These are phyloP conservation scores for Embidobia sp. DNA, from an alignment of 2,888 invertebrate species.

Conservation along the genomic window DNA sequence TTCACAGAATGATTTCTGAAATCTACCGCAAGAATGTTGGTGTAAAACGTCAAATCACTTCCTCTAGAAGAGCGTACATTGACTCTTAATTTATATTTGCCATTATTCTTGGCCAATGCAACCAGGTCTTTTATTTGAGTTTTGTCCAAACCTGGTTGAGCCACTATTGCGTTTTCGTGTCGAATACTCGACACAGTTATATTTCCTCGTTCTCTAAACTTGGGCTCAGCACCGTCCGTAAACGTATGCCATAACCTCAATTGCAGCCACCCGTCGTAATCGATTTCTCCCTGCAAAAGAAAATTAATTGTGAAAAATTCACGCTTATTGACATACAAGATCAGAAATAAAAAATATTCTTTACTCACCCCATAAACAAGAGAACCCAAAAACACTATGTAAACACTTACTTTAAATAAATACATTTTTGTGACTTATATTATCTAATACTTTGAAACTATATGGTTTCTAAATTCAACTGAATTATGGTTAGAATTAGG, in stretches of 20 bases:
- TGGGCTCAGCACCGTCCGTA: conserved; percentile 82
- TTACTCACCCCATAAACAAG: conserved; percentile 44
- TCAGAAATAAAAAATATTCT: conserved; percentile 10
- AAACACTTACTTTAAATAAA: conserved; percentile 41
- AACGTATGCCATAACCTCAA: conserved; percentile 88
- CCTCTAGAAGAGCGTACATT: conserved; percentile 87
- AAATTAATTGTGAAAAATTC: conserved; percentile 13
- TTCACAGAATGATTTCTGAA: too few relatives aligned
- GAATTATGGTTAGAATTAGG: too few relatives aligned
- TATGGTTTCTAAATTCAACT: too few relatives aligned
- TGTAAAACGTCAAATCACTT: conserved; percentile 86
- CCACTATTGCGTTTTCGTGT: conserved; percentile 85
- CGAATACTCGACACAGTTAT: conserved; percentile 88
- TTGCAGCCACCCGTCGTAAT: conserved; percentile 89
- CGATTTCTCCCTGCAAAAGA: conserved; percentile 83
- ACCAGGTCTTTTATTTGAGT: conserved; percentile 84
- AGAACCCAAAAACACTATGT: conserved; percentile 1
- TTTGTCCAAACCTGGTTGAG: conserved; percentile 84
- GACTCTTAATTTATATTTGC: conserved; percentile 89
- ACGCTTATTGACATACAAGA: neutral
- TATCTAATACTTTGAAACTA: too few relatives aligned
- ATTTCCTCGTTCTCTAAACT: conserved; percentile 87
- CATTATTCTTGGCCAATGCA: conserved; percentile 86
- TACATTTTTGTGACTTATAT: conserved; percentile 26
- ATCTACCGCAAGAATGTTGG: conserved; percentile 90